Evolutionary conservation across 2,797 vertebrate species (phyloP), one percentile per base, ranked within the genome.

Genomic region (Hippocampus kuda): DNA sequence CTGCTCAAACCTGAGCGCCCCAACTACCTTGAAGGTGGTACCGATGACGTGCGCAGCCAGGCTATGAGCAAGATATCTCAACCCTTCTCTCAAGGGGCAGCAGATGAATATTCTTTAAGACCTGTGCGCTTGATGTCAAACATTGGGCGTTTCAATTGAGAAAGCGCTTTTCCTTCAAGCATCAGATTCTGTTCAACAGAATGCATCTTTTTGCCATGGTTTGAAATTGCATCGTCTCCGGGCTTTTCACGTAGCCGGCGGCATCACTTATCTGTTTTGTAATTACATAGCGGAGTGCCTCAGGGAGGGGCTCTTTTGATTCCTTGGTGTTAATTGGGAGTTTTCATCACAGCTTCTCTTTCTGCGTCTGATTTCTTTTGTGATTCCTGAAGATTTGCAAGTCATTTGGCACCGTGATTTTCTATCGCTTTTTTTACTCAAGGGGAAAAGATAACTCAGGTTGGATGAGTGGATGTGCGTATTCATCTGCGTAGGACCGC

Each of bases 241-340:
- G 79, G 85, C 80, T 84, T 87, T 84, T 81, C 79, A 84, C 75
- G 71, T 81, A 65, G 82, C 85, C 78, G 78, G 79, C 79, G 76
- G 85, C 73, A 78, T 90, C 89, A 92, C 91, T 89, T 89, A 80
- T 81, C 79, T 75, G 77, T 77, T 79, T 85, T 88, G 87, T 91
- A 88, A 91, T 91, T 90, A 91, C 84, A 85, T 69, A 86, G 74
- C 71, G 83, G 60, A 74, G 79, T 73, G 60, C 88, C 84, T 70
- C 72, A 62, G 89, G 89, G 86, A 87, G 82, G 80, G 84, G 78
- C 75, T 77, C 79, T 83, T 49, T 76, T 78, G 84, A 88, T 88
- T 89, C 81, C 78, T 44, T 83, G 77, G 67, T 67, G 78, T 82
- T 89, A 90, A 89, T 86, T 85, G 79, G 79, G 68, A 77, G 85